Evolutionary conservation across 2,888 invertebrate genomes (phyloP).

Genomic region (Octonoba sinensis): DNA sequence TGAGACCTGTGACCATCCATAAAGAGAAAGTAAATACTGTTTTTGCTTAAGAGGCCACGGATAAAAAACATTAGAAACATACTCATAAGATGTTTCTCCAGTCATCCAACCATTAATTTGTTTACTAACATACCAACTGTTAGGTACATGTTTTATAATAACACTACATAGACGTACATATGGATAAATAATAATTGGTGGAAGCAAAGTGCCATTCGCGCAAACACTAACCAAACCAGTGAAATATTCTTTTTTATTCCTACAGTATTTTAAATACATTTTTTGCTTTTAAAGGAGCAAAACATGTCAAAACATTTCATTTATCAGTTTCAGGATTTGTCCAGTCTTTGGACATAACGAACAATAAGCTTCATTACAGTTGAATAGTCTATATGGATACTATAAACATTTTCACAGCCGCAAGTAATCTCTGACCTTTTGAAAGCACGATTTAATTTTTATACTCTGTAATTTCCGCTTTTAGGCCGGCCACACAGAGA

Average conservation of each 20-base stretch:
- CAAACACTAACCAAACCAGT: too few species aligned
- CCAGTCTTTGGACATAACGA: background rate
- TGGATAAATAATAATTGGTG: background rate
- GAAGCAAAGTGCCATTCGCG: background rate
- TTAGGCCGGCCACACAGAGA: background rate
- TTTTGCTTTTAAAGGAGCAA: too few species aligned
- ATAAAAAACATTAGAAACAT: background rate
- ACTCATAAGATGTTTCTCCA: constrained; percentile 10
- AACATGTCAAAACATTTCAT: too few species aligned
- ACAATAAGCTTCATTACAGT: background rate
- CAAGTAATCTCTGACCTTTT: background rate
- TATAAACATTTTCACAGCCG: background rate
- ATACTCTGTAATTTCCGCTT: background rate
- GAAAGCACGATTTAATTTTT: background rate
- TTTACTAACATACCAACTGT: background rate
- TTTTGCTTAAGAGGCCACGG: constrained; percentile 4
- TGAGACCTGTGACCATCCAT: constrained; percentile 12
- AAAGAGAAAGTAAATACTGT: background rate
- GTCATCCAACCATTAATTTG: constrained; percentile 1
- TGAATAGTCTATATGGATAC: background rate
- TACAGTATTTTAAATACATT: background rate
- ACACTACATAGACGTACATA: background rate
- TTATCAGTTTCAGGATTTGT: background rate
- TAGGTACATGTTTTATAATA: background rate
- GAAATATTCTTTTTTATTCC: too few species aligned